These are phyloP conservation scores for Drosophila pullipes DNA, from an alignment of 2,888 invertebrate species.

Conservation along the genomic window DNA sequence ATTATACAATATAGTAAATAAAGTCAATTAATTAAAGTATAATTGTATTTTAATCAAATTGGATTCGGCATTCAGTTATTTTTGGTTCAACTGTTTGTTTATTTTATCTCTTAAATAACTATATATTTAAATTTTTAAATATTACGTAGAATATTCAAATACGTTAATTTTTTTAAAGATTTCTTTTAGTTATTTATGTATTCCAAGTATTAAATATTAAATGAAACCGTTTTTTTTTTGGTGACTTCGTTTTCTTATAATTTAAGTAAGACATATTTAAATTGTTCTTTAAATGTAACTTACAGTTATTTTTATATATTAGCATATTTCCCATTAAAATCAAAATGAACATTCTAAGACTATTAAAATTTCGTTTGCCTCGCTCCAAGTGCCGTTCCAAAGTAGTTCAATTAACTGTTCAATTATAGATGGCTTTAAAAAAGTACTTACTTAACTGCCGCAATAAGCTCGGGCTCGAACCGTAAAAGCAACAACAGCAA, in stretches of 20 bases:
- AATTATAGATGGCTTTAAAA: constrained; percentile 61
- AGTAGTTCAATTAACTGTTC: constrained; percentile 67
- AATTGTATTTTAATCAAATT: not conserved
- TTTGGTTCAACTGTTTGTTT: not conserved
- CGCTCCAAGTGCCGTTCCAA: not conserved
- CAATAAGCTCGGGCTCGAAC: constrained; percentile 18
- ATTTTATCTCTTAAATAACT: not conserved
- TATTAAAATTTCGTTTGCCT: not conserved
- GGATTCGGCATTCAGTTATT: not conserved
- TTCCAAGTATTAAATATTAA: not conserved
- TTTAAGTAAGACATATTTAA: not conserved
- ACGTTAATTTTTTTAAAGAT: not conserved
- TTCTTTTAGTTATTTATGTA: not conserved
- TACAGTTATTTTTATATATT: not conserved
- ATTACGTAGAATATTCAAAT: not conserved
- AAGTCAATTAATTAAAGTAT: not conserved
- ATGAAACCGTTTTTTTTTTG: not conserved
- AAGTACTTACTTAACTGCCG: constrained; percentile 35
- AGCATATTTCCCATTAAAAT: not conserved
- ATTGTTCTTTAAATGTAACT: not conserved
- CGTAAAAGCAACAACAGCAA: constrained; percentile 27
- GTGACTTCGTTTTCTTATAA: not conserved
- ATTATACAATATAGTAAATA: not conserved
- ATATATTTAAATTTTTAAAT: not conserved
- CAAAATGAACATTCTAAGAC: not conserved